A percentile compares a stretch with the other conserved stretches of the same genome.
Conservation (phyloP, 2,888 invertebrate species). For the Sinelater perroti region DNA sequence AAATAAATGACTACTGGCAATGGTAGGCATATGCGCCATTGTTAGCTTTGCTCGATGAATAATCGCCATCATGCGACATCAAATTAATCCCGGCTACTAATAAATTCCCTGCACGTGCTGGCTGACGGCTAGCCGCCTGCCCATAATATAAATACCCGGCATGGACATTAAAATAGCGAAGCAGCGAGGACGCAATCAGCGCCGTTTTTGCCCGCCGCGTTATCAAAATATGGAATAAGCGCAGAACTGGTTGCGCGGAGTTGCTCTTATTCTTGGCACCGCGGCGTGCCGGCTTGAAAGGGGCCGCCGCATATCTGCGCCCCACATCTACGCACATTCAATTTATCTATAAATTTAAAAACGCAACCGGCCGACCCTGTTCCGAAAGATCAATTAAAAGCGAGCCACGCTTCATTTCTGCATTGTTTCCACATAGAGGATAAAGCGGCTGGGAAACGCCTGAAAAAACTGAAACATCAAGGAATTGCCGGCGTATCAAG, state of each 20-base stretch:
- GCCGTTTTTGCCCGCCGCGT: background rate
- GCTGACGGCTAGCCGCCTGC: constrained; percentile 2
- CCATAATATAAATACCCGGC: background rate
- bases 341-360: too few species aligned
- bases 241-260: constrained; percentile 3
- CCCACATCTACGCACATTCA: too few species aligned
- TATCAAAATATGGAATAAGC: constrained; percentile 17
- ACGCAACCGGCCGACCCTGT: too few species aligned
- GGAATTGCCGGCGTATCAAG: background rate
- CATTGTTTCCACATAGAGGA: too few species aligned
- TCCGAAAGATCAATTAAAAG: too few species aligned
- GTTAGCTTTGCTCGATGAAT: too few species aligned
- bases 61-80: too few species aligned
- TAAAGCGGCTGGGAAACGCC: too few species aligned
- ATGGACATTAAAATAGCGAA: background rate
- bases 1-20: too few species aligned
- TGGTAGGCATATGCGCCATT: too few species aligned
- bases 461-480: too few species aligned
- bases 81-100: background rate
- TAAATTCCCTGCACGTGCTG: constrained; percentile 1
- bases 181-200: background rate
- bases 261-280: background rate
- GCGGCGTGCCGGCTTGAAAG: background rate
- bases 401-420: too few species aligned
- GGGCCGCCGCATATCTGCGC: constrained; percentile 1